A percentile compares a stretch with the other conserved stretches of the same genome.
Conservation (phyloP, 2,113 vertebrate species). For the Butorides virescens region DNA sequence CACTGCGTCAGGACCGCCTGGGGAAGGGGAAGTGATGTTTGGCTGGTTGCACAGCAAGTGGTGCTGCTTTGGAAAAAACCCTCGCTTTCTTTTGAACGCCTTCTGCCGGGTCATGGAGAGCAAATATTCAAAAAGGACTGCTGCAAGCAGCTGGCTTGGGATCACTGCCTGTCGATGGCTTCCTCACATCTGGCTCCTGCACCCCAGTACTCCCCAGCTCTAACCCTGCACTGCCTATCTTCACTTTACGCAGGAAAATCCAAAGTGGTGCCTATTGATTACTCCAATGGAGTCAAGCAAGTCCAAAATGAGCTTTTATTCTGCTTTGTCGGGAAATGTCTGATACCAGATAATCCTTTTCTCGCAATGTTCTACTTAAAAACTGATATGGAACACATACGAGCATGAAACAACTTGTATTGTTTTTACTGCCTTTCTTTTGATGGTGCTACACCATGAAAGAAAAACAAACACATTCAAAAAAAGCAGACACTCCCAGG, state of each 20-base stretch:
- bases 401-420: slow-evolving; percentile 26
- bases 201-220: neutral
- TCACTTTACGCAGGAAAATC: neutral
- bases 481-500: slow-evolving; percentile 33
- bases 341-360: neutral
- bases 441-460: neutral
- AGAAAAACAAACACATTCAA: slow-evolving; percentile 35
- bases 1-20: neutral
- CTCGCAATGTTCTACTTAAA: neutral
- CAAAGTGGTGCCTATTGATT: neutral
- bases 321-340: neutral
- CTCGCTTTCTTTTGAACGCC: neutral
- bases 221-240: neutral
- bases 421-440: slow-evolving; percentile 35
- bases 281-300: neutral
- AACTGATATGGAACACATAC: neutral
- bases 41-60: rapidly evolving
- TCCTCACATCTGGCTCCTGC: neutral
- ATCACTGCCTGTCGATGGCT: neutral
- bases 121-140: neutral
- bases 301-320: neutral
- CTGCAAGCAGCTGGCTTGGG: neutral
- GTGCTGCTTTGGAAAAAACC: neutral
- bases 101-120: neutral
- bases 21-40: neutral